Evolutionary conservation across 2,888 invertebrate genomes (phyloP), one percentile per base, ranked within the genome.

Genomic region (Drosophila suboccidentalis): DNA sequence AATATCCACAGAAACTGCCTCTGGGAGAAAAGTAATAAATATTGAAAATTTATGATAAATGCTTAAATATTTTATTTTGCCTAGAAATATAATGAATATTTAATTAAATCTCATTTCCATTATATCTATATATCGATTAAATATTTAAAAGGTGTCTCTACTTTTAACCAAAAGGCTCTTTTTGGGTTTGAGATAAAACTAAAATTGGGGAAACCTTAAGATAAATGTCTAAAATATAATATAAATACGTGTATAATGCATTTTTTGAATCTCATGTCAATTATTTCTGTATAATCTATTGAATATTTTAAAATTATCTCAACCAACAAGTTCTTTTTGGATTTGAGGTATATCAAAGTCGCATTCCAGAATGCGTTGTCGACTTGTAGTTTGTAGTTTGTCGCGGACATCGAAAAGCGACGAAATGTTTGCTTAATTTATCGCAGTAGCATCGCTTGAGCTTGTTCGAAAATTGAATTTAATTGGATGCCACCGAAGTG

Each of bases 371-470:
- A 41, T 17, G 17, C 29, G 6, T 44, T 26, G 49, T 22, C 8
- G n/a, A 61, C 41, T 58, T 57, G 26, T 65, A 38, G 43, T 9
- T 36, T 36, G 57, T 29, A 8, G 29, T 29, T 29, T 29, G 29
- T 50, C 17, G 55, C 44, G 62, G 36, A 62, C 68, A 51, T 22
- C 46, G 22, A 73, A 57, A 53, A 61, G 44, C 75, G 55, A 70
- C 71, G 59, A 82, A 82, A 82, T 88, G 80, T 90, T 88, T 89
- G 86, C 72, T 78, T 87, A 78, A 85, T 87, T 88, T 90, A 89
- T 89, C 90, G 88, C 90, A 75, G 86, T 89, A 84, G 88, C 90
- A 90, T 89, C 87, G 79, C 71, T 43, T 43, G 82, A 60, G 70
- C 75, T 77, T 75, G 85, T 84, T 87, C 68, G 72, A 71, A 83